Percentiles rank a stretch among this genome's conserved stretches.
Conservation (phyloP, 2,797 vertebrate species). For the Enoplosus armatus region DNA sequence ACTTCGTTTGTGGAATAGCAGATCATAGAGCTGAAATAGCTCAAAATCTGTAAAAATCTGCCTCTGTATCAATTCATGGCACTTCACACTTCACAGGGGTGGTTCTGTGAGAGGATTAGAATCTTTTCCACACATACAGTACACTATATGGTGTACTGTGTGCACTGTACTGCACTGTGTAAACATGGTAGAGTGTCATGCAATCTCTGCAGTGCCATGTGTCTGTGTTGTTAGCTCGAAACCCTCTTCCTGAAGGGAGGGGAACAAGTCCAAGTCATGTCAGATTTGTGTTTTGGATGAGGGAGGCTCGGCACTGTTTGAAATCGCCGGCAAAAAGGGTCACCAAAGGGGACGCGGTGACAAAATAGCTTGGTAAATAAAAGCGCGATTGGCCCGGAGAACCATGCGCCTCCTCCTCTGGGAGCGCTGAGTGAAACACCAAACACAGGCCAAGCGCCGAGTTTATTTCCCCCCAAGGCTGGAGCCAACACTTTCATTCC, state of each 20-base stretch:
- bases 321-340: slow-evolving; percentile 33
- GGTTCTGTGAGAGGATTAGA: not conserved
- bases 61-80: slow-evolving; percentile 3
- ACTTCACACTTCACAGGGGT: not conserved
- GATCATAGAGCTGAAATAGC: not conserved
- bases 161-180: slow-evolving; percentile 3
- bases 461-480: slow-evolving; percentile 60
- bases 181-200: slow-evolving; percentile 26
- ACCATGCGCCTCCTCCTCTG: slow-evolving; percentile 56
- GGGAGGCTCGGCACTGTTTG: slow-evolving; percentile 24
- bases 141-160: not conserved
- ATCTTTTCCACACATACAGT: slow-evolving; percentile 13
- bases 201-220: slow-evolving; percentile 16
- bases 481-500: slow-evolving; percentile 51
- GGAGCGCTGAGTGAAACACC: slow-evolving; percentile 55
- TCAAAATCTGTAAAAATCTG: not conserved
- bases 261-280: slow-evolving; percentile 38
- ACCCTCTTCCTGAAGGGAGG: slow-evolving; percentile 23
- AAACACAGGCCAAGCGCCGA: slow-evolving; percentile 51
- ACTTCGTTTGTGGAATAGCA: slow-evolving; percentile 13
- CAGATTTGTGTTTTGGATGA: slow-evolving; percentile 51
- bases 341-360: slow-evolving; percentile 40
- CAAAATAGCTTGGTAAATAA: slow-evolving; percentile 66
- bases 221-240: not conserved
- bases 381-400: slow-evolving; percentile 50